These are phyloP conservation scores for Dascyllus trimaculatus DNA, from an alignment of 2,113 vertebrate species.

Conservation along the genomic window DNA sequence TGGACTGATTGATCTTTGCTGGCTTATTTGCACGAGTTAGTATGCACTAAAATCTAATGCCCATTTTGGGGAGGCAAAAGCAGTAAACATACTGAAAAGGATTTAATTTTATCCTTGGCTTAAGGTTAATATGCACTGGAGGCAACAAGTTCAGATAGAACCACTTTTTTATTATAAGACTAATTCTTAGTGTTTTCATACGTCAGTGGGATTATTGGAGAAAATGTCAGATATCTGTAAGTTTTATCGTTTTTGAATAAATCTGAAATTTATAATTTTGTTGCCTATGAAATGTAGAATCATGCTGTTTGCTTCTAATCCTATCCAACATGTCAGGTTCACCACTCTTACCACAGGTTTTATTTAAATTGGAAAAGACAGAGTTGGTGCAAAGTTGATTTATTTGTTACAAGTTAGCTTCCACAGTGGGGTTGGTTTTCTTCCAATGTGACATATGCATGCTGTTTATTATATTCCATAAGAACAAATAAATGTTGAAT, in stretches of 20 bases:
- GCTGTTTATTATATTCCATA: neutral
- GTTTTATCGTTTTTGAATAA: neutral
- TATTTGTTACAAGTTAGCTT: neutral
- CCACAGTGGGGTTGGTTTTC: neutral
- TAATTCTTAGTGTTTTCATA: slow-evolving; percentile 28
- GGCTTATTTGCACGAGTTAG: slow-evolving; percentile 30
- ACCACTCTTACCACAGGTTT: neutral
- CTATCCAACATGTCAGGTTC: neutral
- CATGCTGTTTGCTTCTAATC: slow-evolving; percentile 23
- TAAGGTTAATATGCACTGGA: slow-evolving; percentile 13
- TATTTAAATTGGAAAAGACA: too few species aligned
- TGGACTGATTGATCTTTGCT: slow-evolving; percentile 28
- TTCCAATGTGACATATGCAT: neutral
- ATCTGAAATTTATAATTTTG: slow-evolving; percentile 15
- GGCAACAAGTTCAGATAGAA: slow-evolving; percentile 10
- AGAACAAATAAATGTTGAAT: neutral
- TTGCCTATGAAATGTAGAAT: slow-evolving; percentile 7
- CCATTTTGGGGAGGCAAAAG: slow-evolving; percentile 6
- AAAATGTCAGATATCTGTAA: slow-evolving; percentile 26
- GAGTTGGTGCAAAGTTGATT: too few species aligned
- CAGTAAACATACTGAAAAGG: slow-evolving; percentile 7
- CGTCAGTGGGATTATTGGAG: slow-evolving; percentile 25
- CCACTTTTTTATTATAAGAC: slow-evolving; percentile 18
- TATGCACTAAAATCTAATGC: slow-evolving; percentile 36
- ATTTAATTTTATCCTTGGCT: slow-evolving; percentile 36